Conservation (phyloP, 2,113 vertebrate genomes). For the Microcebus tavaratra region DNA sequence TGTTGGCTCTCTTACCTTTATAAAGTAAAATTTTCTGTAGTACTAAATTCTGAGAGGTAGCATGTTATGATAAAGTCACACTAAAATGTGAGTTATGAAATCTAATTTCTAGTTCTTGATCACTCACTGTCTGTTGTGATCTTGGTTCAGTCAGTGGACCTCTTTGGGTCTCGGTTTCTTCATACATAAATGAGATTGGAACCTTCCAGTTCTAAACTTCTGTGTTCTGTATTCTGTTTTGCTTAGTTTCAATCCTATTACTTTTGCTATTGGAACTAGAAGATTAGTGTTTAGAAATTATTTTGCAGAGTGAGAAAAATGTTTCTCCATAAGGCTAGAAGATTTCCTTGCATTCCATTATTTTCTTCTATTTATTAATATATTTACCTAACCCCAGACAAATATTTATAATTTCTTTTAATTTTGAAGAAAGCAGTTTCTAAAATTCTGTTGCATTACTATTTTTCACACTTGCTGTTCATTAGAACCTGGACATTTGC, state of each 20-base stretch:
- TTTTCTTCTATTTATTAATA: conserved; percentile 1
- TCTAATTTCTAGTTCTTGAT: background rate
- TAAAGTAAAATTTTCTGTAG: background rate
- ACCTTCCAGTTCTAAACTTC: background rate
- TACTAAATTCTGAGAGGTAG: background rate
- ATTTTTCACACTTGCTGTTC: background rate
- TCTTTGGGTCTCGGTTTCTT: background rate
- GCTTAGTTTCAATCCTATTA: background rate
- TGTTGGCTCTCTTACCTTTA: background rate
- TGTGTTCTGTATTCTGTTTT: background rate
- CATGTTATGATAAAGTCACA: background rate
- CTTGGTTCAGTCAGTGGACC: background rate
- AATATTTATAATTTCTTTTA: conserved; percentile 47
- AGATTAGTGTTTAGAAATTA: background rate
- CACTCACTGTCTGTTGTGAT: background rate
- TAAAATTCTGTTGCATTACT: background rate
- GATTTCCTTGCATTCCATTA: background rate
- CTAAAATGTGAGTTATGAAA: background rate
- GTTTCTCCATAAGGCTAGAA: background rate
- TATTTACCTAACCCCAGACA: background rate
- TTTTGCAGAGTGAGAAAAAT: conserved; percentile 10
- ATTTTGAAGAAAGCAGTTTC: background rate
- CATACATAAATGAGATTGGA: background rate
- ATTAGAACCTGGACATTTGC: background rate
- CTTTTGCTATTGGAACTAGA: background rate